phyloP scores from a whole-genome alignment of 2,113 vertebrate species.

The Lophotis ruficrista region DNA sequence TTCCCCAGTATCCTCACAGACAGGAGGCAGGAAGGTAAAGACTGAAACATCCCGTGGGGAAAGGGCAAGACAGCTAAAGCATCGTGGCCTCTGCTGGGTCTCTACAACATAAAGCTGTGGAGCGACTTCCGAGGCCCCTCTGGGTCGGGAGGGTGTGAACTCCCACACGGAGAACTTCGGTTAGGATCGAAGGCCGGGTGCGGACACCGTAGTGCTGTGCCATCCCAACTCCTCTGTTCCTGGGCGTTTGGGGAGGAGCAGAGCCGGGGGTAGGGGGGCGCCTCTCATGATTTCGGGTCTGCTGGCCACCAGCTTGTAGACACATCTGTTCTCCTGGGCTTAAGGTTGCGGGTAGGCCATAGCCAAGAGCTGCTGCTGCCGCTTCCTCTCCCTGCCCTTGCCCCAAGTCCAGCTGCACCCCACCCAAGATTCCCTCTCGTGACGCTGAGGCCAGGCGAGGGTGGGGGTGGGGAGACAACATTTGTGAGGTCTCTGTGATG shows the following conservation, averaged over 20 bases:
- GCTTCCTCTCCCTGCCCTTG: neutral
- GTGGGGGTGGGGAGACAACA: fast-evolving
- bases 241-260: neutral
- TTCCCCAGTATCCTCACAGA: neutral
- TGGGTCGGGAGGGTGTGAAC: neutral
- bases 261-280: neutral
- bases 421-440: neutral
- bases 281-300: neutral
- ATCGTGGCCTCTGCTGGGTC: fast-evolving
- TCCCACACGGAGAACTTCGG: neutral
- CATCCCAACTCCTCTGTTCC: neutral
- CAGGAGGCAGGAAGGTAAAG: neutral
- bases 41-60: neutral
- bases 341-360: neutral
- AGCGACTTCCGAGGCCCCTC: neutral
- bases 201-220: fast-evolving
- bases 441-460: neutral
- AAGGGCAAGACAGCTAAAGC: neutral
- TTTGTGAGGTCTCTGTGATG: neutral
- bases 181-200: neutral
- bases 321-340: neutral
- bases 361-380: neutral
- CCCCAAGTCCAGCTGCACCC: neutral
- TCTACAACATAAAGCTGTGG: neutral
- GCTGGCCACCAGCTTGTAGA: neutral